Conservation (phyloP, 2,113 vertebrate genomes). For the Aegotheles bennettii region DNA sequence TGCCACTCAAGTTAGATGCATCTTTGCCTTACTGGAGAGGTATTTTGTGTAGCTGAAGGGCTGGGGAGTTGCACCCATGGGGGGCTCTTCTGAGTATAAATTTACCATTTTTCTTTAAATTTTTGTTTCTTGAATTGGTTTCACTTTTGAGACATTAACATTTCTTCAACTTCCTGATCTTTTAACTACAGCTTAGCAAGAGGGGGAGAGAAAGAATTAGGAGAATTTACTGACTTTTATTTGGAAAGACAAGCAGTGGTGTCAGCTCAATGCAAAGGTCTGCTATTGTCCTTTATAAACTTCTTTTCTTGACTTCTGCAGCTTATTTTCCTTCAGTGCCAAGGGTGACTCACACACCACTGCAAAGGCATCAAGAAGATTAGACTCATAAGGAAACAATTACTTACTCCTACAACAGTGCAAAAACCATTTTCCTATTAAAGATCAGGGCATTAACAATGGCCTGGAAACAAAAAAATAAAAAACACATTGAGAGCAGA, state of each 20-base stretch:
- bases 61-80: not conserved
- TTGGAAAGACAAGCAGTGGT: not conserved
- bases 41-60: not conserved
- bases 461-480: not conserved
- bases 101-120: not conserved
- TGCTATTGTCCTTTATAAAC: not conserved
- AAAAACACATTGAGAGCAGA: not conserved
- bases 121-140: not conserved
- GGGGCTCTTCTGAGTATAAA: not conserved
- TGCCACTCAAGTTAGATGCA: not conserved
- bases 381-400: slow-evolving; percentile 43
- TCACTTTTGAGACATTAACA: not conserved
- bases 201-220: not conserved
- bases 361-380: not conserved
- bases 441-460: slow-evolving; percentile 19
- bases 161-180: not conserved
- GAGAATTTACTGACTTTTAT: not conserved
- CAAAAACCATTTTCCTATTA: not conserved
- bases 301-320: not conserved
- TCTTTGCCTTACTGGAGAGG: not conserved
- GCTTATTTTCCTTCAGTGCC: not conserved
- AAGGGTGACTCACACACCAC: not conserved
- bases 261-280: not conserved
- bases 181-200: not conserved
- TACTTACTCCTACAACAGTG: not conserved